phyloP scores from a whole-genome alignment of 1,140 invertebrate species.

The Paramacrobiotus metropolitanus region DNA sequence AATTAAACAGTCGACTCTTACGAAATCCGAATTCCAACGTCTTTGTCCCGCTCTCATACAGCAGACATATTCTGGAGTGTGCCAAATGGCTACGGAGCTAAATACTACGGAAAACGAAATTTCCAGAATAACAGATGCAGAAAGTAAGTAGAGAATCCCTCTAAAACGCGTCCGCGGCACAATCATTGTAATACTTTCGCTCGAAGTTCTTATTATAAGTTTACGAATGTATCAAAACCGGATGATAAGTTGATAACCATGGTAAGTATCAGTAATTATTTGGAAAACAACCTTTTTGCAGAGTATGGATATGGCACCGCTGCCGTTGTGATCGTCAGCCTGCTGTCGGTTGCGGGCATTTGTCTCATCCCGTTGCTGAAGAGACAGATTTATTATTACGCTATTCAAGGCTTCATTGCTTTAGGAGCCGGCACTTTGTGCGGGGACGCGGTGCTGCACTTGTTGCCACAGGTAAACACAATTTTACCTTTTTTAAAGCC shows the following conservation, averaged over 20 bases:
- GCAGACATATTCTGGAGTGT: neutral
- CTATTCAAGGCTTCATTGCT: slow-evolving; percentile 23
- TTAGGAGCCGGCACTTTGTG: slow-evolving; percentile 25
- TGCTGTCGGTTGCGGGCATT: slow-evolving; percentile 17
- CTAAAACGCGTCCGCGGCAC: neutral
- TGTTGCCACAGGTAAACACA: slow-evolving; percentile 19
- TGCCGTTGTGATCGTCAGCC: slow-evolving; percentile 19
- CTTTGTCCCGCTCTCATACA: neutral
- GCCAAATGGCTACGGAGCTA: neutral
- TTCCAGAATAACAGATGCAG: neutral
- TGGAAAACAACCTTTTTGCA: slow-evolving; percentile 11
- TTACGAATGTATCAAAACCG: neutral
- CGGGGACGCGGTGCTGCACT: slow-evolving; percentile 25
- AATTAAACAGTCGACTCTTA: too few relatives aligned
- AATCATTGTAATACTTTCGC: neutral
- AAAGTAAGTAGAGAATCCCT: neutral
- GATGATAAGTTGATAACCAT: neutral
- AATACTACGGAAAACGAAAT: neutral
- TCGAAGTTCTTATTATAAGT: neutral
- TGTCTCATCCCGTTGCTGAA: slow-evolving; percentile 16
- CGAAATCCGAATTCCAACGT: too few relatives aligned
- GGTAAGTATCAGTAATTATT: slow-evolving; percentile 5
- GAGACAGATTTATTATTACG: slow-evolving; percentile 12
- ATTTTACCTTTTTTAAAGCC: neutral
- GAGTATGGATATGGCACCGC: slow-evolving; percentile 21